Base-by-base conservation (phyloP, 1,140 invertebrate species). In the Drosophila elegans region DNA sequence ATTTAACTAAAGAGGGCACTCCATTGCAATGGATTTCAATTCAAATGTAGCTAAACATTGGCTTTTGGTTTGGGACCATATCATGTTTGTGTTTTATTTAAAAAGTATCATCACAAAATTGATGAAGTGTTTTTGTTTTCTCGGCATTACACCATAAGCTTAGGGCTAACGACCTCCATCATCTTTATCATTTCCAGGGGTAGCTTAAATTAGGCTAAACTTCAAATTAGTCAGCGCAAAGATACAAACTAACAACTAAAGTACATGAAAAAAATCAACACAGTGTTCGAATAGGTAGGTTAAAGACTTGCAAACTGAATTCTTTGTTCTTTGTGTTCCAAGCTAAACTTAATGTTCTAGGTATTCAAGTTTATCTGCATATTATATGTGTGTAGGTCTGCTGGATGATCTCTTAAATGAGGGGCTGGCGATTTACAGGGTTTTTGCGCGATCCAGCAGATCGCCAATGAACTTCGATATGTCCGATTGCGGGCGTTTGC, bases 401-500 rank as follows among this genome's bases (percentile, higher is more conserved):
- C 67, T 72, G 61, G 60, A 81, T 81, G 60, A 90, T 78, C 71
- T 78, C 5, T 38, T 51, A 38, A 64, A 39, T 48, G 41, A 32
- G 21, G 12, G 21, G 29, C 29, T 62, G 42, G 9, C 32, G 57
- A 75, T 91, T 93, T 93, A 94, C 85, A 97, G 95, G 90, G 96
- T 97, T 94, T 97, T 97, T 91, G 96, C 97, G 93, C 96, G 96
- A 93, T 97, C 96, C 92, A 98, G 93, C 77, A 98, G 94, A 93
- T 97, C 97, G 91, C 96, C 96, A 88, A 97, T 97, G 93, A 98
- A 98, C 95, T 96, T 97, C 96, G 97, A 96, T 92, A 97, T 95
- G 95, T 97, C 96, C 92, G 96, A 96, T 93, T 95, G 95, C 74
- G 96, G 95, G 91, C 96, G 96, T 93, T 97, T 97, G 91, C 96